These are phyloP conservation scores for Pangasius djambal DNA, from an alignment of 2,797 vertebrate species.

Conservation along the genomic window DNA sequence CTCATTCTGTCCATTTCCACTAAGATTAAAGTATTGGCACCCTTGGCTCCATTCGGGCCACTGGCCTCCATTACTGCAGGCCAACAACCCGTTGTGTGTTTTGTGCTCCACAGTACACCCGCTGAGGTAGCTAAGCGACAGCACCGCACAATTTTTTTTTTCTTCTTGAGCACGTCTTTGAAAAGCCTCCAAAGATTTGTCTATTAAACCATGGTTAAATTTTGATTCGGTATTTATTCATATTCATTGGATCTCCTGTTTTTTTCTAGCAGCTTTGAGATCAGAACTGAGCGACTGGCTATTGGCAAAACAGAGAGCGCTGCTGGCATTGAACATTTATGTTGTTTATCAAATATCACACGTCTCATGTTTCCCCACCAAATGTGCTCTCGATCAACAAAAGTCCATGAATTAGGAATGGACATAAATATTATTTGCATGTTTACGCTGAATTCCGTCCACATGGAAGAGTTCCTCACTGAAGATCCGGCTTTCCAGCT, in stretches of 20 bases:
- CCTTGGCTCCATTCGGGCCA: neutral
- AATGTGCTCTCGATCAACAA: slow-evolving; percentile 20
- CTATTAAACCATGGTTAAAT: neutral
- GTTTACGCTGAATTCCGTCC: slow-evolving; percentile 36
- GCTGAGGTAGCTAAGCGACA: neutral
- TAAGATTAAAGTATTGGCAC: slow-evolving; percentile 2
- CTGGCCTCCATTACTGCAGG: neutral
- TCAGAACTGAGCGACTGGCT: slow-evolving; percentile 7
- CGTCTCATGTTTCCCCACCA: slow-evolving; percentile 29
- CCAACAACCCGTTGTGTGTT: neutral
- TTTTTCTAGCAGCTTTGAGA: slow-evolving; percentile 15
- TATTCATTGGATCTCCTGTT: neutral
- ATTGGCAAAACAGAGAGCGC: slow-evolving; percentile 24
- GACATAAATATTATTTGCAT: slow-evolving; percentile 39
- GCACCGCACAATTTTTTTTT: neutral
- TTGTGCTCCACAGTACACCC: neutral
- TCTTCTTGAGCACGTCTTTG: neutral
- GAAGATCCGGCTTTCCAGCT: neutral
- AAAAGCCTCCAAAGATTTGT: neutral
- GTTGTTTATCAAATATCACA: slow-evolving; percentile 32
- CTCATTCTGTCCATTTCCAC: neutral
- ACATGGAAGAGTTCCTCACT: slow-evolving; percentile 4
- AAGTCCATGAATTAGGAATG: slow-evolving; percentile 44
- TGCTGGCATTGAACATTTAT: slow-evolving; percentile 32
- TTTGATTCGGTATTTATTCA: neutral